A percentile compares a stretch with the other conserved stretches of the same genome.
Evolutionary conservation across 2,888 invertebrate genomes (phyloP).

Genomic region (Diloba caeruleocephala): DNA sequence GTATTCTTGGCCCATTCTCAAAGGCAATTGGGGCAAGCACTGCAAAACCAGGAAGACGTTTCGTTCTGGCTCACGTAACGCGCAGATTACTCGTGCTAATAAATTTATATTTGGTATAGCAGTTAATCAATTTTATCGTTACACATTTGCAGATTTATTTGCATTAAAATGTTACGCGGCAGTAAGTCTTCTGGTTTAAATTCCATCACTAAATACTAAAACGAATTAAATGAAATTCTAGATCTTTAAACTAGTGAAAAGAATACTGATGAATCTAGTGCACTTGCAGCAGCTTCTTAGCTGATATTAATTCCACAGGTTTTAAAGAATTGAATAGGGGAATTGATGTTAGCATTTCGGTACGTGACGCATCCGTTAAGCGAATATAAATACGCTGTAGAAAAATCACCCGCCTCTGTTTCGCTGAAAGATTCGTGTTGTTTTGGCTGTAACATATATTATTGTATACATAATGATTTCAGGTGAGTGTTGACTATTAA

Average conservation of each 20-base stretch:
- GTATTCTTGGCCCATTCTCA: constrained; percentile 82
- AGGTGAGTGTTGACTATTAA: constrained; percentile 26
- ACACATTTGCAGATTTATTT: constrained; percentile 30
- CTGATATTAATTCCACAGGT: too few relatives aligned
- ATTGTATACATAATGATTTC: constrained; percentile 25
- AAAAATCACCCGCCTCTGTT: constrained; percentile 39
- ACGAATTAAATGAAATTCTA: not conserved
- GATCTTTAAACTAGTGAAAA: constrained; percentile 2
- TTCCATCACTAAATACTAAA: constrained; percentile 6
- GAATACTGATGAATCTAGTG: constrained; percentile 1
- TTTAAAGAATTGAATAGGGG: constrained; percentile 1
- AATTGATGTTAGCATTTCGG: constrained; percentile 36
- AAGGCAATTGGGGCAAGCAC: constrained; percentile 78
- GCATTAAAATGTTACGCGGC: constrained; percentile 8
- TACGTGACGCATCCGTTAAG: constrained; percentile 39
- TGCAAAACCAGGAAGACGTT: constrained; percentile 72
- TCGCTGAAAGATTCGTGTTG: constrained; percentile 30
- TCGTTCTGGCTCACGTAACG: constrained; percentile 62
- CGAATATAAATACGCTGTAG: constrained; percentile 45
- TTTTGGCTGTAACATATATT: constrained; percentile 23
- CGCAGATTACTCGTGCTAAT: constrained; percentile 57
- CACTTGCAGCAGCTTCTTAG: too few relatives aligned
- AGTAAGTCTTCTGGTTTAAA: constrained; percentile 2
- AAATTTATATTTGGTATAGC: constrained; percentile 53
- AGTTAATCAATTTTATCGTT: constrained; percentile 52